A percentile compares a stretch with the other conserved stretches of the same genome.
Conservation (phyloP, 2,888 invertebrate species). For the Furcula furcula region DNA sequence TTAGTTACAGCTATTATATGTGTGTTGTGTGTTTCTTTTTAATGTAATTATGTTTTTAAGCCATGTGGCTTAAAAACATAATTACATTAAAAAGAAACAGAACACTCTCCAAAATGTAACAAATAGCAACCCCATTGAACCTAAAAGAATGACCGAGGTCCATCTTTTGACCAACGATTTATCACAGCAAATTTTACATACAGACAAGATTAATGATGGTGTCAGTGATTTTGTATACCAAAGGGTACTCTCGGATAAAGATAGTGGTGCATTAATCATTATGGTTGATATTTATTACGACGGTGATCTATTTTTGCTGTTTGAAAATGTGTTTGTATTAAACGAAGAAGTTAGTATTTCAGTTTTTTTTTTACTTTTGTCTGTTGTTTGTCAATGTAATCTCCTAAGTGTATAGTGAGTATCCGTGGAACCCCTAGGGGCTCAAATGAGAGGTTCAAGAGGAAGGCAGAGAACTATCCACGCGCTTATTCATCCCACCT, state of each 20-base stretch:
- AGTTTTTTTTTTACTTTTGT: too few relatives aligned
- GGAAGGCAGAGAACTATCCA: too few relatives aligned
- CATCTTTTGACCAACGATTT: constrained; percentile 61
- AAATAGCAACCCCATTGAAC: constrained; percentile 20
- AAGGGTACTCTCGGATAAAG: constrained; percentile 25
- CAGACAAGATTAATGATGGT: constrained; percentile 62
- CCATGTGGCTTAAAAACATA: too few relatives aligned
- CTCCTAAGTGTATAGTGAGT: too few relatives aligned
- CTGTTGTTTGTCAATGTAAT: too few relatives aligned
- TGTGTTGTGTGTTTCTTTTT: not conserved
- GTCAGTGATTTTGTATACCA: constrained; percentile 47
- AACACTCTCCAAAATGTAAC: constrained; percentile 11
- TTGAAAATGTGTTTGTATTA: too few relatives aligned
- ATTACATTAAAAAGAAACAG: not conserved
- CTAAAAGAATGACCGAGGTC: constrained; percentile 35
- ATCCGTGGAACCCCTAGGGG: too few relatives aligned
- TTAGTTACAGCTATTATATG: too few relatives aligned
- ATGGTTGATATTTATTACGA: constrained; percentile 24
- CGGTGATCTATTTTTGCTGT: constrained; percentile 1
- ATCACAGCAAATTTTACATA: constrained; percentile 69
- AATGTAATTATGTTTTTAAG: not conserved
- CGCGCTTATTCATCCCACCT: too few relatives aligned
- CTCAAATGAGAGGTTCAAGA: too few relatives aligned
- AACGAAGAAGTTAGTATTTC: too few relatives aligned
- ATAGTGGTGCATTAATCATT: constrained; percentile 31